phyloP scores from a whole-genome alignment of 2,113 vertebrate species.

The Triplophysa dalaica region DNA sequence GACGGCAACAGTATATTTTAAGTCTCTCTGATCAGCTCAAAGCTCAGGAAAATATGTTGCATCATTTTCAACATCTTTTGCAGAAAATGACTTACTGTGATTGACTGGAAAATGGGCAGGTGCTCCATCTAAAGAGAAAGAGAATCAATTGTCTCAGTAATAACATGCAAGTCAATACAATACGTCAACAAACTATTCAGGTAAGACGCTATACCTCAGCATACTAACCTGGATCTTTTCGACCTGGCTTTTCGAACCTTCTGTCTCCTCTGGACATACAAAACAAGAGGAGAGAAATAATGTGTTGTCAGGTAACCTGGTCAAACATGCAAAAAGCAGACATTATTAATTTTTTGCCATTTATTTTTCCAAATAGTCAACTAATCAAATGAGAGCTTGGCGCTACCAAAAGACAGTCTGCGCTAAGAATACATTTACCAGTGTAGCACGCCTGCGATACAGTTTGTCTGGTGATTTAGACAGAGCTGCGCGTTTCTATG shows the following conservation, averaged over 20 bases:
- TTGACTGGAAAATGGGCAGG: conserved; percentile 77
- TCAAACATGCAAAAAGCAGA: neutral
- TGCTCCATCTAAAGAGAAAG: conserved; percentile 60
- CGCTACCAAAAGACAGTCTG: no score
- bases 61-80: neutral
- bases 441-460: no score
- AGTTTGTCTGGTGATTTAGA: no score
- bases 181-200: neutral
- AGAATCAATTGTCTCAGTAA: conserved; percentile 41
- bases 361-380: no score
- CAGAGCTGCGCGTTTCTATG: no score
- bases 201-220: neutral
- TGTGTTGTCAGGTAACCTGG: neutral
- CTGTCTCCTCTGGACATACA: conserved; percentile 86
- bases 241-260: conserved; percentile 97
- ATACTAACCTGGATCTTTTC: conserved; percentile 96
- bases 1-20: neutral
- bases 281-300: conserved; percentile 27
- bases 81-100: conserved; percentile 69
- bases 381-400: no score
- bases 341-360: no score
- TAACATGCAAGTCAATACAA: neutral
- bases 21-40: neutral
- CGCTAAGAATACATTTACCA: no score
- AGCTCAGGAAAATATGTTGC: neutral